A percentile compares a stretch with the other conserved stretches of the same genome.
These are phyloP conservation scores for Echinarachnius parma DNA, from an alignment of 53 echinoderm and acorn worm species.

Conservation along the genomic window DNA sequence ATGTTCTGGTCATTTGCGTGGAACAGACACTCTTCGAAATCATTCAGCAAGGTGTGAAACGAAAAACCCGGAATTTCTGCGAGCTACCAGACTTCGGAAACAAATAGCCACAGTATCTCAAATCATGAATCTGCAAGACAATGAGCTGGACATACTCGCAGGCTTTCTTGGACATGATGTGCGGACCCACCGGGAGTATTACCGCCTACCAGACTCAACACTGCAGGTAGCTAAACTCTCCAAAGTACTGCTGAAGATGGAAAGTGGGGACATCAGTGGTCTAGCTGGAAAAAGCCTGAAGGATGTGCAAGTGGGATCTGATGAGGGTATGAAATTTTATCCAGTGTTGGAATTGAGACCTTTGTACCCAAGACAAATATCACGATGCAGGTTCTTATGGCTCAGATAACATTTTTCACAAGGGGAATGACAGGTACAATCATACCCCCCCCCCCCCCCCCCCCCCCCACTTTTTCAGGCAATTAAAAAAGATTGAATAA, in stretches of 20 bases:
- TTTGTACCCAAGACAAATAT: conserved; percentile 17
- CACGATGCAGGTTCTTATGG: conserved; percentile 21
- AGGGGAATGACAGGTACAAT: too few relatives aligned
- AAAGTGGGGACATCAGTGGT: conserved; percentile 46
- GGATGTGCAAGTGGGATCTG: conserved; percentile 50
- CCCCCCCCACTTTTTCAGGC: too few relatives aligned
- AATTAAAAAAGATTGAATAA: too few relatives aligned
- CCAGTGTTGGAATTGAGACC: conserved; percentile 22
- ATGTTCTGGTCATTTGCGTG: too few relatives aligned
- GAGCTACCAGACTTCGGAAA: conserved; percentile 58
- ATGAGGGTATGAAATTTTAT: conserved; percentile 42
- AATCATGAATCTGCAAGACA: conserved; percentile 64
- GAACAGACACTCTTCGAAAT: too few relatives aligned
- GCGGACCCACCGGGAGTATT: conserved; percentile 56
- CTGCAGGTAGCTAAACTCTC: conserved; percentile 71
- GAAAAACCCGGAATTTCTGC: too few relatives aligned
- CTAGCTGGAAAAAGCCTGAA: conserved; percentile 58
- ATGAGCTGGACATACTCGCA: conserved; percentile 66
- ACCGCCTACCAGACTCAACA: conserved; percentile 57
- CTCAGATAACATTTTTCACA: conserved; percentile 3
- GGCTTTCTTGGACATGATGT: conserved; percentile 71
- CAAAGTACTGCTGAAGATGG: conserved; percentile 59
- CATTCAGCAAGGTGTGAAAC: too few relatives aligned
- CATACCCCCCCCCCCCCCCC: too few relatives aligned
- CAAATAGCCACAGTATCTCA: conserved; percentile 72